Conservation (phyloP, 2,888 invertebrate genomes). For the Sepioteuthis lessoniana region DNA sequence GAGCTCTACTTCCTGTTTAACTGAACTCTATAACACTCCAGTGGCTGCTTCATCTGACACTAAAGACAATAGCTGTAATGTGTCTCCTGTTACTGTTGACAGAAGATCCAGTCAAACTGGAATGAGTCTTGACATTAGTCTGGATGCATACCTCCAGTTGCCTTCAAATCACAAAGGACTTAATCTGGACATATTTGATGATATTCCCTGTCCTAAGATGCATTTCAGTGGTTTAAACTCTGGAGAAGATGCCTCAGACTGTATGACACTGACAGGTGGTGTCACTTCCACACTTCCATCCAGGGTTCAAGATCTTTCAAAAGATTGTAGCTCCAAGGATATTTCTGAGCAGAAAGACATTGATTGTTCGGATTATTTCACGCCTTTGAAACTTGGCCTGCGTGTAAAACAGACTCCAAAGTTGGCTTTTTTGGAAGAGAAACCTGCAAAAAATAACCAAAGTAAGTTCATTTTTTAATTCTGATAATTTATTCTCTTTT, state of each 20-base stretch:
- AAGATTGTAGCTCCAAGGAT: neutral
- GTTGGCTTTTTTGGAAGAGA: neutral
- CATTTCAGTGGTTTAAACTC: slow-evolving; percentile 11
- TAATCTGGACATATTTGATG: neutral
- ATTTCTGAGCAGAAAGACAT: neutral
- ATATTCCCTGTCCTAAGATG: neutral
- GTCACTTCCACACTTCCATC: neutral
- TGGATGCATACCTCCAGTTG: neutral
- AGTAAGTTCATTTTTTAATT: neutral
- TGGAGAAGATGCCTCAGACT: neutral
- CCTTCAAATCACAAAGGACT: neutral
- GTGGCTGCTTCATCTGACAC: neutral
- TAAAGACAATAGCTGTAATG: neutral
- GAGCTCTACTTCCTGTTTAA: neutral
- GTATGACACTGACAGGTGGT: neutral
- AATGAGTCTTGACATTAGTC: neutral
- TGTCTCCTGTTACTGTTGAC: neutral
- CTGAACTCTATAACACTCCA: neutral
- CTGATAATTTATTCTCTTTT: neutral
- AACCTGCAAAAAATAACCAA: neutral
- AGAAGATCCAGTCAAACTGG: neutral
- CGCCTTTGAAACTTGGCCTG: neutral
- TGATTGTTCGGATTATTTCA: neutral
- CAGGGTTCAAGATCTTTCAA: neutral
- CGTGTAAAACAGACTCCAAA: neutral